A percentile compares a stretch with the other conserved stretches of the same genome.
Conservation (phyloP, 2,888 invertebrate species). For the Pyralis farinalis region DNA sequence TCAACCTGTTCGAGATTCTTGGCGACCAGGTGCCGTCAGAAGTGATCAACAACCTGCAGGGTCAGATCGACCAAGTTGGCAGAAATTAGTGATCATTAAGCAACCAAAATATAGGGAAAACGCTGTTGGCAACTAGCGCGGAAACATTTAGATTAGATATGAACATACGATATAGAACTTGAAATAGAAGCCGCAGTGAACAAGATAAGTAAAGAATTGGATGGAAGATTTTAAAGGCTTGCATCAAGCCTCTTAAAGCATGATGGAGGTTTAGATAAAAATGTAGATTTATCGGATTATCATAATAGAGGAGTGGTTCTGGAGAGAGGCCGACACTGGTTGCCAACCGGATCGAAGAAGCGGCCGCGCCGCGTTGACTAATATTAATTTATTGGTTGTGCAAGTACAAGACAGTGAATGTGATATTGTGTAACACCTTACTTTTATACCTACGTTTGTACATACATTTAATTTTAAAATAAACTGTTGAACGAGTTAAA, state of each 20-base stretch:
- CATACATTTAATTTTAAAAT: conserved; percentile 56
- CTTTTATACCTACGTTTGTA: conserved; percentile 70
- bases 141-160: too few relatives aligned
- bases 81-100: conserved; percentile 28
- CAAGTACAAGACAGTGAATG: conserved; percentile 62
- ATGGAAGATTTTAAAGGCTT: background rate
- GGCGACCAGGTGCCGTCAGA: conserved; percentile 93
- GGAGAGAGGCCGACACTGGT: conserved; percentile 4
- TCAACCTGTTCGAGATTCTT: conserved; percentile 91
- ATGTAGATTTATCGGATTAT: conserved; percentile 6
- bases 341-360: conserved; percentile 4
- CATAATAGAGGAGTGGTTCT: background rate
- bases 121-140: conserved; percentile 10
- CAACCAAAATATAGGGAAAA: too few relatives aligned
- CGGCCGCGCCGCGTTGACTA: conserved; percentile 15
- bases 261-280: background rate
- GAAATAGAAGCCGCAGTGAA: too few relatives aligned
- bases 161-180: too few relatives aligned
- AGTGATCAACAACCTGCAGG: conserved; percentile 92
- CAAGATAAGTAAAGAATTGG: too few relatives aligned
- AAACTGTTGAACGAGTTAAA: conserved; percentile 34
- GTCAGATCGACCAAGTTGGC: conserved; percentile 92
- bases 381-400: conserved; percentile 69
- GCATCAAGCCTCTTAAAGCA: background rate
- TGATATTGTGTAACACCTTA: conserved; percentile 69